Conservation (phyloP, 1,140 invertebrate genomes). For the Drosophila biarmipes region DNA sequence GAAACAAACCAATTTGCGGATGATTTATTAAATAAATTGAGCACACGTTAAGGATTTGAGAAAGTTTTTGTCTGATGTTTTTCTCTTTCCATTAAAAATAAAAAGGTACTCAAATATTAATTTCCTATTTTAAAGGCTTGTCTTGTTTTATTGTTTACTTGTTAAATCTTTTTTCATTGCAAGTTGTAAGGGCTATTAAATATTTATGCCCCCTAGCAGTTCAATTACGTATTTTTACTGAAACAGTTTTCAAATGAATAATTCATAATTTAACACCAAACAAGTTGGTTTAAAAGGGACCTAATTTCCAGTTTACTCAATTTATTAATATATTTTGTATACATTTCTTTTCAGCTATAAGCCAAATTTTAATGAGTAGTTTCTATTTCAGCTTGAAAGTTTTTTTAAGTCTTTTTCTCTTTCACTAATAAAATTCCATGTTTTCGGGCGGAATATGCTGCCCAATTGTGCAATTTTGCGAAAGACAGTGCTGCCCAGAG, state of each 20-base stretch:
- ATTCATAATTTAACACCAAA: constrained; percentile 12
- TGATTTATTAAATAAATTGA: neutral
- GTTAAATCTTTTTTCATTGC: neutral
- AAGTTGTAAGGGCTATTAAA: neutral
- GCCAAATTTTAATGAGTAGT: neutral
- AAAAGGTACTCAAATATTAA: neutral
- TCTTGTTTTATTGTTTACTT: neutral
- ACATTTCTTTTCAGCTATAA: neutral
- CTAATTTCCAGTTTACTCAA: neutral
- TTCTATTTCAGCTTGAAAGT: constrained; percentile 10
- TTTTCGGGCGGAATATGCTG: neutral
- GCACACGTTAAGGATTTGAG: neutral
- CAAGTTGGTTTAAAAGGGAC: neutral
- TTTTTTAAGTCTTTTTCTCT: constrained; percentile 1
- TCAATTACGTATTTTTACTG: neutral
- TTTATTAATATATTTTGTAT: too few relatives aligned
- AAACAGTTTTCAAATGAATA: constrained; percentile 1
- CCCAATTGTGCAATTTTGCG: constrained; percentile 3
- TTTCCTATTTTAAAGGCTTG: neutral
- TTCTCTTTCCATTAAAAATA: neutral
- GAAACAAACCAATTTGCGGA: neutral
- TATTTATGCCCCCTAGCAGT: neutral
- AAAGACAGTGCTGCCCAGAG: neutral
- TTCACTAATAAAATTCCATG: neutral
- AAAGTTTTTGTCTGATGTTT: neutral